Conservation (phyloP, 1,140 invertebrate species). For the Spodoptera frugiperda region DNA sequence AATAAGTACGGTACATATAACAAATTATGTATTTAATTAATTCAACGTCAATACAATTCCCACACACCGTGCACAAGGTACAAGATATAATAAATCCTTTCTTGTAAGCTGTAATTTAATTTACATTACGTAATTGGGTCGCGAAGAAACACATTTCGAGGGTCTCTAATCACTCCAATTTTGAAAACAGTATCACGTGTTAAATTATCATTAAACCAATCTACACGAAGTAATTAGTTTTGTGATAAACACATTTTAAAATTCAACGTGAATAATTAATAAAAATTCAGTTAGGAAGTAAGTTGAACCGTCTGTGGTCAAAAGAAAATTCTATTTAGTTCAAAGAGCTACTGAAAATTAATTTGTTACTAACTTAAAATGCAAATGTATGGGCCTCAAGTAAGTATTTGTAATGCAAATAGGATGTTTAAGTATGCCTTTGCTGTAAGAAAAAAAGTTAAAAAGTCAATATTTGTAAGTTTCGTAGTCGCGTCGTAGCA, state of each 20-base stretch:
- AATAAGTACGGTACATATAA: too few species aligned
- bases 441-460: conserved; percentile 18
- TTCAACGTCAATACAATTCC: too few species aligned
- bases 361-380: conserved; percentile 42
- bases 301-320: neutral
- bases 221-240: neutral
- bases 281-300: neutral
- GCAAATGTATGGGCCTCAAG: conserved; percentile 38
- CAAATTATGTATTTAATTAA: too few species aligned
- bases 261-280: conserved; percentile 30
- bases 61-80: neutral
- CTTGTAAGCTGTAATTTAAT: conserved; percentile 2
- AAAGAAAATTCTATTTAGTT: neutral
- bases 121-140: conserved; percentile 13
- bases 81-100: neutral
- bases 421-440: conserved; percentile 26
- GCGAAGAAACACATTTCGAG: neutral
- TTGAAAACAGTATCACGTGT: conserved; percentile 10
- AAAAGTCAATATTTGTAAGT: conserved; percentile 6
- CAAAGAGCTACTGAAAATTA: conserved; percentile 20
- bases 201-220: neutral
- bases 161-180: neutral
- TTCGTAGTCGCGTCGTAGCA: neutral
- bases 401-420: conserved; percentile 50
- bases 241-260: conserved; percentile 20